phyloP scores from a whole-genome alignment of 2,888 invertebrate genomes.

The Epistrophella euchroma region DNA sequence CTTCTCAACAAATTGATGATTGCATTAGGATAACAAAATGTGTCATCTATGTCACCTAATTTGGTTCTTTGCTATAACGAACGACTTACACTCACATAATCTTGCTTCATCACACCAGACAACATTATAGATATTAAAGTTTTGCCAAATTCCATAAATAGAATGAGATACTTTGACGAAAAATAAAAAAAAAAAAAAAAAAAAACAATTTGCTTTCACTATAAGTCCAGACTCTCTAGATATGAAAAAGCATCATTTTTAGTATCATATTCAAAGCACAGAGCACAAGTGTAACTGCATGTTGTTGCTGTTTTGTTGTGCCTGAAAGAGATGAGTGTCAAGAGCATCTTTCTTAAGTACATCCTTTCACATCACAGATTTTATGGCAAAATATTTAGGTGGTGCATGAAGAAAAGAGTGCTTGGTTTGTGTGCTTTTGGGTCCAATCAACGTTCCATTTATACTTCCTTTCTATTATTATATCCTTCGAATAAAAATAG shows the following conservation, averaged over 20 bases:
- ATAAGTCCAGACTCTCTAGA: slow-evolving; percentile 13
- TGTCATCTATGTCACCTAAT: slow-evolving; percentile 29
- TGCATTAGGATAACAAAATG: slow-evolving; percentile 47
- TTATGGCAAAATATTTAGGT: slow-evolving; percentile 44
- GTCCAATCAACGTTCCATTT: slow-evolving; percentile 60
- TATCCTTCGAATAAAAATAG: slow-evolving; percentile 29
- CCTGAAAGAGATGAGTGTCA: slow-evolving; percentile 45
- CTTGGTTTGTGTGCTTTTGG: slow-evolving; percentile 35
- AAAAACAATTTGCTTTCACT: not conserved
- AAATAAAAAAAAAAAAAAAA: not conserved
- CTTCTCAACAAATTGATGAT: slow-evolving; percentile 33
- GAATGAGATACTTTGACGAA: slow-evolving; percentile 6
- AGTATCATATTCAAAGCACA: not conserved
- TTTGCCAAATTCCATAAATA: slow-evolving; percentile 15
- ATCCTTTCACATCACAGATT: slow-evolving; percentile 29
- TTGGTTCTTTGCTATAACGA: slow-evolving; percentile 10
- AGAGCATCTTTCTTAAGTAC: slow-evolving; percentile 48
- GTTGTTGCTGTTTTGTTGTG: slow-evolving; percentile 38
- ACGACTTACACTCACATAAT: not conserved
- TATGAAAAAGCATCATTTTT: slow-evolving; percentile 11
- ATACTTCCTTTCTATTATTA: slow-evolving; percentile 52
- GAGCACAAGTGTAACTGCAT: slow-evolving; percentile 12
- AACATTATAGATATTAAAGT: slow-evolving; percentile 22
- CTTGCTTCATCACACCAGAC: slow-evolving; percentile 1
- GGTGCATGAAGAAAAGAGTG: slow-evolving; percentile 18